phyloP scores from a whole-genome alignment of 2,888 invertebrate species.

The Oscheius sp. region DNA sequence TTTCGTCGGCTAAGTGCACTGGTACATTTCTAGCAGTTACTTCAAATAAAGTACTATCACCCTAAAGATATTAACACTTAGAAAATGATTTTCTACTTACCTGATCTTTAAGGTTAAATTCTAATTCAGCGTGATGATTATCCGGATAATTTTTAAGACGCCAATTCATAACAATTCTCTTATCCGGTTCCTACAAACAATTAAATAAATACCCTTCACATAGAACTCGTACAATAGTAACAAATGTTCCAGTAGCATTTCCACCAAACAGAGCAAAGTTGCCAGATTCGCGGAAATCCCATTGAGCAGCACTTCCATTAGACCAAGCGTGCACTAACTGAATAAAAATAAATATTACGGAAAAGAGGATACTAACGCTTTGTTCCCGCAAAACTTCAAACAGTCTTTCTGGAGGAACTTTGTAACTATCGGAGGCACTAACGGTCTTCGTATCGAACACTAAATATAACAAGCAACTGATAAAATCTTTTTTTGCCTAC shows the following conservation, averaged over 20 bases:
- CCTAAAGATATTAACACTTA: constrained; percentile 44
- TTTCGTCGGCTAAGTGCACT: constrained; percentile 79
- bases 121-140: constrained; percentile 89
- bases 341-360: constrained; percentile 38
- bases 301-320: constrained; percentile 82
- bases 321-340: constrained; percentile 88
- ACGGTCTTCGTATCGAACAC: constrained; percentile 25
- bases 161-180: constrained; percentile 85
- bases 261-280: constrained; percentile 91
- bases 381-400: constrained; percentile 23
- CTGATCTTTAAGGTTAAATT: constrained; percentile 86
- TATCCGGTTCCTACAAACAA: constrained; percentile 79
- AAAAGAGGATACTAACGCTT: neutral
- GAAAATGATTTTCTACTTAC: constrained; percentile 73
- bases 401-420: constrained; percentile 32
- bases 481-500: neutral
- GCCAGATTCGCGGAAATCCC: constrained; percentile 86
- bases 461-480: neutral
- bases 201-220: neutral
- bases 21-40: constrained; percentile 89
- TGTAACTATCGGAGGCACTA: constrained; percentile 9
- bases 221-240: constrained; percentile 80
- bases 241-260: constrained; percentile 88
- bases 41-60: constrained; percentile 85
- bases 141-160: constrained; percentile 93